Conservation (phyloP, 2,113 vertebrate genomes). For the Solenodon paradoxus region DNA sequence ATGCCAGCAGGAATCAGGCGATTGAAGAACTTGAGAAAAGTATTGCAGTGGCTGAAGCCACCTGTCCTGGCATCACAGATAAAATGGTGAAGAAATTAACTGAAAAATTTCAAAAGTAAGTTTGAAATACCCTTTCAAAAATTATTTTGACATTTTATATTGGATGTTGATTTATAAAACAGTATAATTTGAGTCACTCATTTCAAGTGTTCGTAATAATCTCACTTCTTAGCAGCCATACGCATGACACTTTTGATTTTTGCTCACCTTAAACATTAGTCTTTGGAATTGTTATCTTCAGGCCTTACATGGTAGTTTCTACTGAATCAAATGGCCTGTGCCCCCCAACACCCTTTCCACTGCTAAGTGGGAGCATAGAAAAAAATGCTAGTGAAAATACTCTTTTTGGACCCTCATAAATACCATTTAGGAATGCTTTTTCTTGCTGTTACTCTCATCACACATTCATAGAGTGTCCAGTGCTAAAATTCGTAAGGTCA, state of each 20-base stretch:
- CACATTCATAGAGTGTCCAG: background rate
- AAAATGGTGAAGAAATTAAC: conserved; percentile 96
- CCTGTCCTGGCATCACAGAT: conserved; percentile 96
- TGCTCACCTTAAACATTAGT: background rate
- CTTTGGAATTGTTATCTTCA: background rate
- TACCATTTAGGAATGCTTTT: background rate
- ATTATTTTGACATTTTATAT: background rate
- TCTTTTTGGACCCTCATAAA: too few species aligned
- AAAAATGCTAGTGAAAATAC: background rate
- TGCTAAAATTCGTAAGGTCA: background rate
- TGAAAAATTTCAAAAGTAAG: conserved; percentile 94
- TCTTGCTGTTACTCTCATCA: background rate
- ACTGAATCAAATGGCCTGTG: background rate
- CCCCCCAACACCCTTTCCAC: background rate
- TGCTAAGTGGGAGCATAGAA: background rate
- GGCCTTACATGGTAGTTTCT: background rate
- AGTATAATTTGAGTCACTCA: background rate
- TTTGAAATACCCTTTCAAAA: background rate
- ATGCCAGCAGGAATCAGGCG: conserved; percentile 87
- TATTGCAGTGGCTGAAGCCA: conserved; percentile 91
- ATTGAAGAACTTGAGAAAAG: conserved; percentile 96
- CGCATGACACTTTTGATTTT: background rate
- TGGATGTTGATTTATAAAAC: background rate
- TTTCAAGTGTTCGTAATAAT: background rate
- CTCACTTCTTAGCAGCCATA: background rate